phyloP scores from a whole-genome alignment of 1,140 invertebrate species.

The Oryzaephilus surinamensis region DNA sequence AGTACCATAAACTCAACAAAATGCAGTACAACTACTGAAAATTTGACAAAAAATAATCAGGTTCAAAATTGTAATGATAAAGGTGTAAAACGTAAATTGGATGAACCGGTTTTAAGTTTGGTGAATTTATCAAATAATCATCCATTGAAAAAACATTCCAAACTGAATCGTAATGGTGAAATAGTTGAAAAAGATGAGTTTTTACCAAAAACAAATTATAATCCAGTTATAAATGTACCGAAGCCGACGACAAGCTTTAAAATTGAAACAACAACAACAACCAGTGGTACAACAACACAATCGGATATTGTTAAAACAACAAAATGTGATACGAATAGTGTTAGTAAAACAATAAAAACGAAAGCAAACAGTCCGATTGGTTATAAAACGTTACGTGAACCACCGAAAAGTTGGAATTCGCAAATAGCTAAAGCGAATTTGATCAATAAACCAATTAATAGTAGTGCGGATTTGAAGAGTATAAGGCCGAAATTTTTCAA shows the following conservation, averaged over 20 bases:
- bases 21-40: constrained; percentile 18
- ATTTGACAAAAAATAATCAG: constrained; percentile 6
- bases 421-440: constrained; percentile 41
- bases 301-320: constrained; percentile 26
- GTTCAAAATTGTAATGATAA: constrained; percentile 2
- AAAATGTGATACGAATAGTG: neutral
- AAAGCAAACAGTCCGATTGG: constrained; percentile 33
- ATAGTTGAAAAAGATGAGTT: neutral
- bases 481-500: constrained; percentile 47
- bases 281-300: constrained; percentile 5
- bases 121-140: constrained; percentile 36
- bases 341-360: constrained; percentile 23
- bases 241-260: constrained; percentile 3
- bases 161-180: constrained; percentile 18
- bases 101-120: constrained; percentile 26
- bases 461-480: constrained; percentile 17
- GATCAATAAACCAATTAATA: constrained; percentile 9
- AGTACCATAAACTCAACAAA: constrained; percentile 26
- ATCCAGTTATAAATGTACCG: no score
- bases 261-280: neutral
- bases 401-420: constrained; percentile 49
- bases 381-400: constrained; percentile 46
- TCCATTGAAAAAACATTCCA: constrained; percentile 30
- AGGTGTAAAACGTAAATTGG: constrained; percentile 9
- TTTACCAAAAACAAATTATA: neutral